Evolutionary conservation across 2,113 vertebrate species (phyloP).

Genomic region (Platanista minor): DNA sequence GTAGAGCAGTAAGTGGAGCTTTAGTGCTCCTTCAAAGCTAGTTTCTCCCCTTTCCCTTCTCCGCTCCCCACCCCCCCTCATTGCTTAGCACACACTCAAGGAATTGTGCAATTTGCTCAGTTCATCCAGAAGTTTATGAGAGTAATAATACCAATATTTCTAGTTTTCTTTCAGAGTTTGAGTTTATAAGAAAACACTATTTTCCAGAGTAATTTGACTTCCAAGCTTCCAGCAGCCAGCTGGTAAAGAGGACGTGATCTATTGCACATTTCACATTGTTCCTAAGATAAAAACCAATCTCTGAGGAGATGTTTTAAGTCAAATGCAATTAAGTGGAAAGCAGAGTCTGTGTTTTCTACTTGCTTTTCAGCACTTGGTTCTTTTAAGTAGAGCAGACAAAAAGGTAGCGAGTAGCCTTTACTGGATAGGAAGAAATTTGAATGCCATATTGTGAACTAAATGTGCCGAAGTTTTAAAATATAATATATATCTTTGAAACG

Average conservation of each 20-base stretch:
- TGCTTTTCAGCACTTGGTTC: neutral
- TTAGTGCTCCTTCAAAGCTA: neutral
- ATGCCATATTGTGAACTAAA: neutral
- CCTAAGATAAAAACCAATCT: slow-evolving; percentile 38
- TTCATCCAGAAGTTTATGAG: neutral
- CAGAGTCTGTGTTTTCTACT: slow-evolving; percentile 18
- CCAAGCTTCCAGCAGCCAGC: neutral
- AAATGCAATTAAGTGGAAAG: slow-evolving; percentile 32
- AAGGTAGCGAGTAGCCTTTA: neutral
- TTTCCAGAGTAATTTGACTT: slow-evolving; percentile 26
- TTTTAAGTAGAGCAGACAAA: slow-evolving; percentile 10
- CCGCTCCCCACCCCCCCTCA: no score
- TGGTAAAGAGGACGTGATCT: neutral
- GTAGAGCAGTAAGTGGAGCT: neutral
- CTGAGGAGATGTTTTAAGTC: slow-evolving; percentile 36
- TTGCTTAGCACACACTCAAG: neutral
- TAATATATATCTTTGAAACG: neutral
- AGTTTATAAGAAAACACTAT: neutral
- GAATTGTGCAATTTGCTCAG: neutral
- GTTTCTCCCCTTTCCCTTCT: rapidly evolving
- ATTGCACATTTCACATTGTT: neutral
- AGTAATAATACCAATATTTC: neutral
- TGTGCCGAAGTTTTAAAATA: neutral
- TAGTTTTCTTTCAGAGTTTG: slow-evolving; percentile 21
- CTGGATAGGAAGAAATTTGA: neutral